Conservation (phyloP, 2,888 invertebrate species). For the Acronicta leporina region DNA sequence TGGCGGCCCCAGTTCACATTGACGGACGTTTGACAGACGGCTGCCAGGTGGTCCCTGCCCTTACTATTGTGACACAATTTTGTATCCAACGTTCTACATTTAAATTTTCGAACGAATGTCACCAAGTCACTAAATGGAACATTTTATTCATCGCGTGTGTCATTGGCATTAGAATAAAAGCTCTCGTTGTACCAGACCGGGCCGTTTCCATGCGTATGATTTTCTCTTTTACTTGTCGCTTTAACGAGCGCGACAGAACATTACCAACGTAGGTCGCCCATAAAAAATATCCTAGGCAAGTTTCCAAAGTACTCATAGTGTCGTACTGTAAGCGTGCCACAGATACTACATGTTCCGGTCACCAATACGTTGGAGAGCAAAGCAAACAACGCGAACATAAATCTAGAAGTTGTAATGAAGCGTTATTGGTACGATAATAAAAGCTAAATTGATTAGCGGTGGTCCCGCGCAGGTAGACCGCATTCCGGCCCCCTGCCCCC, state of each 20-base stretch:
- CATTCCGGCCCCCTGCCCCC: slow-evolving; percentile 75
- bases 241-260: slow-evolving; percentile 61
- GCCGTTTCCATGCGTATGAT: slow-evolving; percentile 60
- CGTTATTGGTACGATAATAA: slow-evolving; percentile 87
- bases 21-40: slow-evolving; percentile 69
- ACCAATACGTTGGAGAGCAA: slow-evolving; percentile 67
- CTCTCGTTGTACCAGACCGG: slow-evolving; percentile 57
- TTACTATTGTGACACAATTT: slow-evolving; percentile 54
- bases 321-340: slow-evolving; percentile 42
- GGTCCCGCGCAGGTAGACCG: slow-evolving; percentile 86
- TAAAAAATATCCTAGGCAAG: slow-evolving; percentile 69
- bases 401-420: slow-evolving; percentile 83
- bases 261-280: slow-evolving; percentile 59
- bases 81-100: slow-evolving; percentile 53
- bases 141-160: slow-evolving; percentile 62
- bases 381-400: slow-evolving; percentile 76
- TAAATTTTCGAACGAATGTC: slow-evolving; percentile 55
- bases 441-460: slow-evolving; percentile 88
- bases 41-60: slow-evolving; percentile 72
- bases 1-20: slow-evolving; percentile 62
- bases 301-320: slow-evolving; percentile 61
- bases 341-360: slow-evolving; percentile 62
- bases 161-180: slow-evolving; percentile 59
- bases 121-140: slow-evolving; percentile 47
- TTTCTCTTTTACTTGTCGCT: slow-evolving; percentile 61